Evolutionary conservation across 2,888 invertebrate species (phyloP).

Genomic region (Macaria notata): DNA sequence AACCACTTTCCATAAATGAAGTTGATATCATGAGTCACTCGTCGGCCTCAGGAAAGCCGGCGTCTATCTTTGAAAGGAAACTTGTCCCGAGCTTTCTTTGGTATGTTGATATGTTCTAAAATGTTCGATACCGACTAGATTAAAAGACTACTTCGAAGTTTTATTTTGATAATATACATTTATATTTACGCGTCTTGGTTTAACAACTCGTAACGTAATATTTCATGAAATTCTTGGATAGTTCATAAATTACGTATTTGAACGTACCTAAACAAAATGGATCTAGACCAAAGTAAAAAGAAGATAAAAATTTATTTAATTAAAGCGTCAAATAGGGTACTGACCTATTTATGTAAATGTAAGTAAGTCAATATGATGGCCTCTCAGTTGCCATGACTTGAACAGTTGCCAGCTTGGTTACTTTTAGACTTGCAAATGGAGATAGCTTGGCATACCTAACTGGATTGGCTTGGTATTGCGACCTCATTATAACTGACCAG

Average conservation of each 20-base stretch:
- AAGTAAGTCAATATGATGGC: constrained; percentile 4
- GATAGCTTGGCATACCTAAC: constrained; percentile 12
- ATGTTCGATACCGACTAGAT: too few species aligned
- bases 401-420: constrained; percentile 19
- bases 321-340: too few species aligned
- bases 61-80: constrained; percentile 46
- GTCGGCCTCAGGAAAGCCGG: constrained; percentile 34
- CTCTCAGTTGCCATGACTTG: constrained; percentile 16
- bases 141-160: too few species aligned
- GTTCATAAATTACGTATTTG: too few species aligned
- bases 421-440: constrained; percentile 10
- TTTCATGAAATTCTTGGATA: too few species aligned
- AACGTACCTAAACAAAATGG: too few species aligned
- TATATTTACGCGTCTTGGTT: too few species aligned
- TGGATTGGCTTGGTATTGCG: constrained; percentile 1
- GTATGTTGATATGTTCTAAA: constrained; percentile 8
- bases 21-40: constrained; percentile 48
- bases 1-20: constrained; percentile 43
- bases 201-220: too few species aligned
- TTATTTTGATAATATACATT: too few species aligned
- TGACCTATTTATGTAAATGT: not conserved
- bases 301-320: too few species aligned
- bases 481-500: constrained; percentile 4
- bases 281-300: too few species aligned
- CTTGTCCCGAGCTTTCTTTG: constrained; percentile 46